These are phyloP conservation scores for Asarcornis scutulata DNA, from an alignment of 2,113 vertebrate genomes.

Conservation along the genomic window DNA sequence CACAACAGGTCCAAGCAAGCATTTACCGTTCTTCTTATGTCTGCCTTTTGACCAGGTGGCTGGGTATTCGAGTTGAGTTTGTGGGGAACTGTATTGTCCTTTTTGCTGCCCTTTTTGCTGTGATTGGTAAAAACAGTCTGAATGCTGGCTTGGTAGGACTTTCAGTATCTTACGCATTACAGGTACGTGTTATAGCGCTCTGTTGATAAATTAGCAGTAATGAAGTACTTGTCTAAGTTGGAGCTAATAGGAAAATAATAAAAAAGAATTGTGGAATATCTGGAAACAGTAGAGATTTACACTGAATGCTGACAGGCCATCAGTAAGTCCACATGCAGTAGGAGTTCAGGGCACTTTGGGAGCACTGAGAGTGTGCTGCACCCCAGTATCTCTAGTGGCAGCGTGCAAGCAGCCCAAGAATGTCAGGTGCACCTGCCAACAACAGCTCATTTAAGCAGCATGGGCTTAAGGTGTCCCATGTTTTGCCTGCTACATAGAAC, in stretches of 20 bases:
- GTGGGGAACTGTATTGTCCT: slow-evolving; percentile 93
- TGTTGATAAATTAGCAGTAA: neutral
- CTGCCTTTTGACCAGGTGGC: slow-evolving; percentile 84
- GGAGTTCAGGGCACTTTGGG: neutral
- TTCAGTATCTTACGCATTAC: slow-evolving; percentile 92
- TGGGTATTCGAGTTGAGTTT: slow-evolving; percentile 91
- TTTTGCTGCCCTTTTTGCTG: slow-evolving; percentile 93
- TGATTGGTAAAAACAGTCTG: slow-evolving; percentile 83
- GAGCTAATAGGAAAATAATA: neutral
- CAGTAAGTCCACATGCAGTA: neutral
- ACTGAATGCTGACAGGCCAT: neutral
- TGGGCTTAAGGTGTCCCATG: neutral
- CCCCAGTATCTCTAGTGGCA: neutral
- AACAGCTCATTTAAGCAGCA: neutral
- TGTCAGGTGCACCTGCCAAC: neutral
- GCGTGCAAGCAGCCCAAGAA: neutral
- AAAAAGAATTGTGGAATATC: neutral
- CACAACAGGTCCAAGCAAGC: neutral
- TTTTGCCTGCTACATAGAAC: neutral
- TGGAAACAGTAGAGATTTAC: neutral
- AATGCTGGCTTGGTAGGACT: slow-evolving; percentile 91
- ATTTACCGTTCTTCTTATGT: neutral
- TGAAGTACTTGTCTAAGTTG: neutral
- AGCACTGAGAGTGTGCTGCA: neutral
- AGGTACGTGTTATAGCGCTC: slow-evolving; percentile 74